phyloP scores from a whole-genome alignment of 2,888 invertebrate genomes.

The Dilophus febrilis region DNA sequence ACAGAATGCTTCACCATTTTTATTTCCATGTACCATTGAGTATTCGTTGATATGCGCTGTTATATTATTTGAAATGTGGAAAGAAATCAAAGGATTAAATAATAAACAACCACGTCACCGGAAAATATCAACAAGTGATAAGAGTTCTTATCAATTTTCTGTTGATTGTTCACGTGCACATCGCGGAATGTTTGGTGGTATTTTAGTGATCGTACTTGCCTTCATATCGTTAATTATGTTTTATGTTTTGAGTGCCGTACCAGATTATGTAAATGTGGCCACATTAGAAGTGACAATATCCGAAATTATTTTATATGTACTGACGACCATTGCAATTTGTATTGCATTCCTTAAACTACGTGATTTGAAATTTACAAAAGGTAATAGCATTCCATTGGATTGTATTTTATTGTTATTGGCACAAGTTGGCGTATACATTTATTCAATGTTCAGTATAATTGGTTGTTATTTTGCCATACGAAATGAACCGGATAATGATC shows the following conservation, averaged over 20 bases:
- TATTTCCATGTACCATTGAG: conserved; percentile 69
- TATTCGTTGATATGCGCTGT: conserved; percentile 73
- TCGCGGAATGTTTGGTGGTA: conserved; percentile 48
- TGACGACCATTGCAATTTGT: conserved; percentile 38
- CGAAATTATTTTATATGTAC: conserved; percentile 46
- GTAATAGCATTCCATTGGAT: conserved; percentile 40
- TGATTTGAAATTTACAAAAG: conserved; percentile 40
- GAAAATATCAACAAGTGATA: conserved; percentile 4
- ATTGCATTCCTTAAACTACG: conserved; percentile 46
- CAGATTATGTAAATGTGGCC: conserved; percentile 36
- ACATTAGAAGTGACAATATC: conserved; percentile 51
- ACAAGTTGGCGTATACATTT: conserved; percentile 65
- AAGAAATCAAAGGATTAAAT: conserved; percentile 37
- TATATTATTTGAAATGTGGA: conserved; percentile 71
- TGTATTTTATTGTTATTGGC: conserved; percentile 62
- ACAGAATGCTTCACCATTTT: conserved; percentile 47
- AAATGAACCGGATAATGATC: conserved; percentile 18
- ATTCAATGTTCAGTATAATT: conserved; percentile 63
- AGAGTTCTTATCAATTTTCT: conserved; percentile 38
- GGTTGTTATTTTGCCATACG: conserved; percentile 45
- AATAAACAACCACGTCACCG: conserved; percentile 12
- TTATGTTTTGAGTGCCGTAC: conserved; percentile 51
- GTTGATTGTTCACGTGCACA: conserved; percentile 65
- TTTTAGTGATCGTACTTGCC: conserved; percentile 53
- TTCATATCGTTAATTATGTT: conserved; percentile 69